Percentiles rank a stretch among this genome's conserved stretches.
phyloP scores from a whole-genome alignment of 2,113 vertebrate genomes.

The Leptobrachium leishanense region DNA sequence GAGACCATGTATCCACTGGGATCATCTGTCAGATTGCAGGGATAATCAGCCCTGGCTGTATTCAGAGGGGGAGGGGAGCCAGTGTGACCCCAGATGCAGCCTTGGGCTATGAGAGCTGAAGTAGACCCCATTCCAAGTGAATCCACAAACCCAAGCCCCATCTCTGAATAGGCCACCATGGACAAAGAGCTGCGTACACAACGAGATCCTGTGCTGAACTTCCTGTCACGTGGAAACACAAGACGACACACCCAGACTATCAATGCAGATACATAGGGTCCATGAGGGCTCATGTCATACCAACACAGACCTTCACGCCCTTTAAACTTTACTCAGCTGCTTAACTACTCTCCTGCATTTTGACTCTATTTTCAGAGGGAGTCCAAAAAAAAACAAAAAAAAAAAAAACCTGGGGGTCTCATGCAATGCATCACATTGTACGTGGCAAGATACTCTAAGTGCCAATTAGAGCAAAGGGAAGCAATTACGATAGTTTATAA shows the following conservation, averaged over 20 bases:
- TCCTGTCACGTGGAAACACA: conserved; percentile 31
- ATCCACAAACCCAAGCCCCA: neutral
- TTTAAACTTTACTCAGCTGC: conserved; percentile 11
- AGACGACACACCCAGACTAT: conserved; percentile 32
- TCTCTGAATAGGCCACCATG: neutral
- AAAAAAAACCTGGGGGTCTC: no score
- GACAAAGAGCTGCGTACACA: conserved; percentile 46
- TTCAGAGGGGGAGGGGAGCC: conserved; percentile 17
- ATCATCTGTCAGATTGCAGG: no score
- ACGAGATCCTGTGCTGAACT: conserved; percentile 29
- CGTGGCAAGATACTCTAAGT: no score
- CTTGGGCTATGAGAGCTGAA: conserved; percentile 28
- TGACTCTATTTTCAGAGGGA: neutral
- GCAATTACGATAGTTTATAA: no score
- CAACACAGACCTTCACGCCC: neutral
- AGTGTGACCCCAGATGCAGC: conserved; percentile 46
- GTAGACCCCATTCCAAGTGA: conserved; percentile 6
- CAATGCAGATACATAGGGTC: neutral
- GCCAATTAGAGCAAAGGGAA: no score
- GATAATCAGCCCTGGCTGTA: neutral
- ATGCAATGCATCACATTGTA: no score
- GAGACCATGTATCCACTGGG: no score
- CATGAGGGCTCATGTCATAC: neutral
- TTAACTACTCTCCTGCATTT: neutral
- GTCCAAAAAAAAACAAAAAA: no score